phyloP scores from a whole-genome alignment of 1,140 invertebrate species.

The Drosophila repletoides region DNA sequence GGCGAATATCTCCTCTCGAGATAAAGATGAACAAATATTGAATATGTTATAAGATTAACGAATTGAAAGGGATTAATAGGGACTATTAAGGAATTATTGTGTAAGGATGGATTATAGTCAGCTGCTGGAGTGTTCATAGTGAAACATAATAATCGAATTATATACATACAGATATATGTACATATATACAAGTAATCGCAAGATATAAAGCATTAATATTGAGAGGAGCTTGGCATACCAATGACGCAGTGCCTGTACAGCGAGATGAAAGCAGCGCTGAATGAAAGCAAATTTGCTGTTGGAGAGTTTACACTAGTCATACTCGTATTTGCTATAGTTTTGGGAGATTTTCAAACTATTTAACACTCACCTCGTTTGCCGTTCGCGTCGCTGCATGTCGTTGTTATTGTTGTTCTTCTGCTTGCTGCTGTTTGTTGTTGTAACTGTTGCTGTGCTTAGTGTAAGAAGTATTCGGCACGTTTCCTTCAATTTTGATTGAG shows the following conservation, averaged over 20 bases:
- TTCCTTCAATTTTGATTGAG: conserved; percentile 60
- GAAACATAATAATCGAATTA: too few relatives aligned
- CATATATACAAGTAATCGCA: too few relatives aligned
- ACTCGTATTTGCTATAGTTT: neutral
- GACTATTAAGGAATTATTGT: too few relatives aligned
- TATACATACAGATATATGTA: too few relatives aligned
- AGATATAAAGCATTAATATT: neutral
- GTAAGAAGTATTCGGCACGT: conserved; percentile 16
- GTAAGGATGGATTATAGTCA: too few relatives aligned
- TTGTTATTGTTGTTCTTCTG: conserved; percentile 8
- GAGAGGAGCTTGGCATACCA: conserved; percentile 1
- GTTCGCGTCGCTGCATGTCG: conserved; percentile 69
- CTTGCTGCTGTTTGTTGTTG: conserved; percentile 6
- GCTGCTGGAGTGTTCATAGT: too few relatives aligned
- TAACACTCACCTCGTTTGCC: conserved; percentile 69
- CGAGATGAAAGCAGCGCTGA: neutral
- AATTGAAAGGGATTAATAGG: too few relatives aligned
- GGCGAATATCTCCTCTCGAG: too few relatives aligned
- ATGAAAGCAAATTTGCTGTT: conserved; percentile 14
- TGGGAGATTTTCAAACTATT: neutral
- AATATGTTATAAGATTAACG: too few relatives aligned
- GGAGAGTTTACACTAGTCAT: neutral
- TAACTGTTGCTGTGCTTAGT: conserved; percentile 15
- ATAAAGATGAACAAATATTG: too few relatives aligned
- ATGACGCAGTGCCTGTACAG: conserved; percentile 7